Base-by-base conservation (phyloP, 2,113 vertebrate genomes). In the Halichoeres trimaculatus region DNA sequence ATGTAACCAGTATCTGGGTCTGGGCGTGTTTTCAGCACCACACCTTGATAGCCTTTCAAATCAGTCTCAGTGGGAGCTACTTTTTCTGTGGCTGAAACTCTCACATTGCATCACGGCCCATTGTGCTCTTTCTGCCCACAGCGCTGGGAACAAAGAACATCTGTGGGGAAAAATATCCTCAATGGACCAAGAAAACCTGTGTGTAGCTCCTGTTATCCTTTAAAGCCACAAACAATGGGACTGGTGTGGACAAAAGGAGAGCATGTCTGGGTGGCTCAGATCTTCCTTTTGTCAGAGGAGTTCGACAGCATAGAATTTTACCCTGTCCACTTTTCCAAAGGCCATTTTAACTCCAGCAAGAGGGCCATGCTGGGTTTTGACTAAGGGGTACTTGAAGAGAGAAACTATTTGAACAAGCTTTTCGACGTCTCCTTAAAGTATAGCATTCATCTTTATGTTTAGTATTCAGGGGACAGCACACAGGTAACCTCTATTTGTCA, bases 221-320 rank as follows among this genome's bases (percentile, higher is more conserved):
- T 86, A 89, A 90, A 89, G 83, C 81, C 75, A 26, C 74, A 82
- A 78, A 92, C 87, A 92, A 91, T 84, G 78, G 76, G 56, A 61
- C 74, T 76, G 78, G 83, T 73, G 70, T 78, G 82, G 72, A 85
- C 86, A 84, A 80, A 90, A 76, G 81, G 59, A 70, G 47, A 54
- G 80, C 76, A 74, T 62, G 71, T 70, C 70, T 78, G 51, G 35
- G 74, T 70, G 73, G 78, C 75, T 66, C 70, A 64, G 47, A 76
- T 81, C 75, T 77, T 76, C 53, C 57, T 76, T 77, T 85, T 81
- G 77, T 87, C 48, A 60, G 58, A 53, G 8, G 23, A 30, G 1
- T 54, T 62, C 57, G 78, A 75, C 57, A 68, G n/a, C 24, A 52
- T 59, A 80, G 43, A 76, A 64, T 76, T 76, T 85, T 54, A 63